Conservation (phyloP, 1,140 invertebrate species). For the Orchesella cincta region DNA sequence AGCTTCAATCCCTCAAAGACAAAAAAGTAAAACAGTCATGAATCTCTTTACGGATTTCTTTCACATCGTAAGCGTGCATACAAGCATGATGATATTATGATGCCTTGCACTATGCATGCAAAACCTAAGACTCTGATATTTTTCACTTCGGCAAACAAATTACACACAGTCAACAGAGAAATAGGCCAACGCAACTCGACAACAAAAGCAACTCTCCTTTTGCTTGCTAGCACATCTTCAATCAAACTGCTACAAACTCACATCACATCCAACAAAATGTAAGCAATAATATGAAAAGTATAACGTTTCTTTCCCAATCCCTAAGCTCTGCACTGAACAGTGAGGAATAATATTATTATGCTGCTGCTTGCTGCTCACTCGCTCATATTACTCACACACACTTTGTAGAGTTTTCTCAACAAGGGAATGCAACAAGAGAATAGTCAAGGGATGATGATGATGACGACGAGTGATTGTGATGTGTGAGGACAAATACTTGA, state of each 20-base stretch:
- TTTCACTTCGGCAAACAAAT: not conserved
- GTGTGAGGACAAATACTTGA: not conserved
- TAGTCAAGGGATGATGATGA: not conserved
- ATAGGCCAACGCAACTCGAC: not conserved
- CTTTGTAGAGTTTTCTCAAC: too few species aligned
- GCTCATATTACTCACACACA: not conserved
- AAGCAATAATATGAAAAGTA: not conserved
- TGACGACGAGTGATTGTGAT: not conserved
- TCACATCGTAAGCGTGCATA: too few species aligned
- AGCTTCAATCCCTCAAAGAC: too few species aligned
- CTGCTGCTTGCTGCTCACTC: too few species aligned
- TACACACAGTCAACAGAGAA: not conserved
- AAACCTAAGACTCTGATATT: not conserved
- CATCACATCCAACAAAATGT: not conserved
- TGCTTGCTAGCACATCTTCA: not conserved
- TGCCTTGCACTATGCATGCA: too few species aligned
- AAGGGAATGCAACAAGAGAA: too few species aligned
- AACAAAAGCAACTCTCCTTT: too few species aligned
- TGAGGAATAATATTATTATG: too few species aligned
- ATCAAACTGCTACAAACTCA: not conserved
- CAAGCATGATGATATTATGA: too few species aligned
- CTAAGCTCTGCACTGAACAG: too few species aligned
- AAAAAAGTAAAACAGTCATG: too few species aligned
- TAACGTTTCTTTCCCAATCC: constrained; percentile 1
- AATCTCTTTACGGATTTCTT: too few species aligned